Evolutionary conservation across 2,888 invertebrate genomes (phyloP).

Genomic region (Kuschelorhynchus macadamiae): DNA sequence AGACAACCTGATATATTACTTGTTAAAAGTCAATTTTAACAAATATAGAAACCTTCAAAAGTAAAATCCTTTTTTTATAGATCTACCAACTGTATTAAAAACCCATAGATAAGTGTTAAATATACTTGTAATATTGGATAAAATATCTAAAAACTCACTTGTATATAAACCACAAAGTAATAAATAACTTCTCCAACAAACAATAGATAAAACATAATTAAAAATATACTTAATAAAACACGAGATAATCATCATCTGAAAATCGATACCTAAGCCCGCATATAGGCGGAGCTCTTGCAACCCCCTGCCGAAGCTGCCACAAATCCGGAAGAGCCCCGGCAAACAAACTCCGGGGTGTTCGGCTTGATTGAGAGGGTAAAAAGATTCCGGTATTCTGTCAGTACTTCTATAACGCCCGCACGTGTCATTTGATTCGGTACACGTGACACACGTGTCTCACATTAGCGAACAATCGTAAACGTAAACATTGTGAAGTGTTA

Average conservation of each 20-base stretch:
- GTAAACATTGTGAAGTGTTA: background rate
- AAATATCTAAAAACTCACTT: too few species aligned
- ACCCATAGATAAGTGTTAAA: too few species aligned
- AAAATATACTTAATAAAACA: background rate
- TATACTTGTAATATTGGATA: too few species aligned
- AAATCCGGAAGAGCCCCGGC: slow-evolving; percentile 8
- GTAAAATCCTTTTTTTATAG: too few species aligned
- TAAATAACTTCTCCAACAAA: too few species aligned
- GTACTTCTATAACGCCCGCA: slow-evolving; percentile 27
- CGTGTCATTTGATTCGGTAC: slow-evolving; percentile 26
- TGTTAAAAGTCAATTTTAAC: too few species aligned
- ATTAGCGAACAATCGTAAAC: slow-evolving; percentile 10
- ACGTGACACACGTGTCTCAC: slow-evolving; percentile 33
- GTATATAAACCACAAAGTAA: too few species aligned
- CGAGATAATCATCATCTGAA: slow-evolving; percentile 25
- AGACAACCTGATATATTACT: too few species aligned
- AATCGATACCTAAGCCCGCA: slow-evolving; percentile 26
- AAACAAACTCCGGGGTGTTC: slow-evolving; percentile 40
- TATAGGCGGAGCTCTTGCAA: slow-evolving; percentile 36
- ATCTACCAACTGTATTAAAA: too few species aligned
- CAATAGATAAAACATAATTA: slow-evolving; percentile 4
- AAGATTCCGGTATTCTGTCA: slow-evolving; percentile 32
- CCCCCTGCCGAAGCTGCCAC: too few species aligned
- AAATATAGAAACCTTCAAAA: too few species aligned
- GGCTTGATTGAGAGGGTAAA: slow-evolving; percentile 14